Conservation (phyloP, 1,140 invertebrate genomes). For the Drosophila triauraria region DNA sequence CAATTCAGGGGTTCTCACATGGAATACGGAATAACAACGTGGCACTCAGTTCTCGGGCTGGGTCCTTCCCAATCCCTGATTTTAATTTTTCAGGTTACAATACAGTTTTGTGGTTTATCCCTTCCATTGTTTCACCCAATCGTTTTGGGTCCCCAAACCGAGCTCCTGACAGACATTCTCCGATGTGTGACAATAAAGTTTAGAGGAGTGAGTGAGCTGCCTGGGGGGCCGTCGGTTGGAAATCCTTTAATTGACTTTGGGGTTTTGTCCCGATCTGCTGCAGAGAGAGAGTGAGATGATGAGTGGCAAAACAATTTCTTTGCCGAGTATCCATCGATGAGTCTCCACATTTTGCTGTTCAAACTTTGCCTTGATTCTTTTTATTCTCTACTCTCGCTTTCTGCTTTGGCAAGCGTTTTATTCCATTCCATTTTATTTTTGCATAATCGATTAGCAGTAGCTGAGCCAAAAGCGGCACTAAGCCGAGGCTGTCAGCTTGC, state of each 20-base stretch:
- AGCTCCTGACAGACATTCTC: constrained; percentile 24
- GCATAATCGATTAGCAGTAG: constrained; percentile 74
- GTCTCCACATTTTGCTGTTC: constrained; percentile 45
- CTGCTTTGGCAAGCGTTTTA: constrained; percentile 53
- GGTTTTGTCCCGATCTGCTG: constrained; percentile 29
- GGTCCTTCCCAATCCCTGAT: background rate
- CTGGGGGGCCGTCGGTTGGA: constrained; percentile 17
- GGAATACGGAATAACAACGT: constrained; percentile 1
- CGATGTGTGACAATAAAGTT: constrained; percentile 75
- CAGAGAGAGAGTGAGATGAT: constrained; percentile 28
- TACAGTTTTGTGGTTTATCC: constrained; percentile 59
- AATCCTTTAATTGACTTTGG: constrained; percentile 81
- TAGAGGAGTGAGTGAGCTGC: background rate
- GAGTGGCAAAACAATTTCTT: constrained; percentile 50
- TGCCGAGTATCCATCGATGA: constrained; percentile 44
- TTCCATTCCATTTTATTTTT: constrained; percentile 61
- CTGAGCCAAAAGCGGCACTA: constrained; percentile 32
- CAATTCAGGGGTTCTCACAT: constrained; percentile 7
- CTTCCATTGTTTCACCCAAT: constrained; percentile 40
- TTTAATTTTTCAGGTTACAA: constrained; percentile 50
- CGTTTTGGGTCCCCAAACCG: constrained; percentile 14
- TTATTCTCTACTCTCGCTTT: constrained; percentile 11
- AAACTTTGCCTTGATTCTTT: constrained; percentile 34
- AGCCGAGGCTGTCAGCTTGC: constrained; percentile 26
- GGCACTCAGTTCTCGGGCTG: background rate